A percentile compares a stretch with the other conserved stretches of the same genome.
Conservation (phyloP, 2,113 vertebrate genomes). For the Chloropsis cyanopogon region DNA sequence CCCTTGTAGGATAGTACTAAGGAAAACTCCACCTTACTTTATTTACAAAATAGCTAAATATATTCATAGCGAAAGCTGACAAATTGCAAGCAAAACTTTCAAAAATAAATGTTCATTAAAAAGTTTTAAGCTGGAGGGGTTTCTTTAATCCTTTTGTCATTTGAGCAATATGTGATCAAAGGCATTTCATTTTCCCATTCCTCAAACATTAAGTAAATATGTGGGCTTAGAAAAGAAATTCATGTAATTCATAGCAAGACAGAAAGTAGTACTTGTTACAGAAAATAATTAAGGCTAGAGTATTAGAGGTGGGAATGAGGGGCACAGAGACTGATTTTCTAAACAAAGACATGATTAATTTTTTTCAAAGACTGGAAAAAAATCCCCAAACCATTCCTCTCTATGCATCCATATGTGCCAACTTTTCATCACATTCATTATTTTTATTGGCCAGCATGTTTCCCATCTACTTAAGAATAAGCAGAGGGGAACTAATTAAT, state of each 20-base stretch:
- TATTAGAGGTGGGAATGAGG: constrained; percentile 31
- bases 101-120: constrained; percentile 54
- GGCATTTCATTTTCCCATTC: constrained; percentile 4
- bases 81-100: constrained; percentile 53
- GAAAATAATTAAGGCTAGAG: constrained; percentile 60
- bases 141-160: constrained; percentile 61
- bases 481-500: background rate
- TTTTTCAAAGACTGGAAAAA: constrained; percentile 22
- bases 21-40: constrained; percentile 20
- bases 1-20: background rate
- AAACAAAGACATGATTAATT: constrained; percentile 59
- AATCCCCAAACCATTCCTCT: constrained; percentile 32
- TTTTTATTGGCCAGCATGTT: constrained; percentile 18
- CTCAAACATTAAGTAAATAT: constrained; percentile 38
- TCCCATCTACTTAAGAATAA: constrained; percentile 26
- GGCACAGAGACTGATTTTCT: constrained; percentile 37
- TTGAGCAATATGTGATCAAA: constrained; percentile 62
- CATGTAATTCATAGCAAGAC: constrained; percentile 48
- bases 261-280: constrained; percentile 46
- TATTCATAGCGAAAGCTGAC: constrained; percentile 34
- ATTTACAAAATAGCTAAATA: constrained; percentile 57
- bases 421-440: background rate
- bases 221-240: constrained; percentile 24
- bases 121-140: constrained; percentile 23
- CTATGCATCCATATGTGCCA: constrained; percentile 20